These are phyloP conservation scores for Macaca nemestrina DNA, from an alignment of 2,113 vertebrate species.

Conservation along the genomic window DNA sequence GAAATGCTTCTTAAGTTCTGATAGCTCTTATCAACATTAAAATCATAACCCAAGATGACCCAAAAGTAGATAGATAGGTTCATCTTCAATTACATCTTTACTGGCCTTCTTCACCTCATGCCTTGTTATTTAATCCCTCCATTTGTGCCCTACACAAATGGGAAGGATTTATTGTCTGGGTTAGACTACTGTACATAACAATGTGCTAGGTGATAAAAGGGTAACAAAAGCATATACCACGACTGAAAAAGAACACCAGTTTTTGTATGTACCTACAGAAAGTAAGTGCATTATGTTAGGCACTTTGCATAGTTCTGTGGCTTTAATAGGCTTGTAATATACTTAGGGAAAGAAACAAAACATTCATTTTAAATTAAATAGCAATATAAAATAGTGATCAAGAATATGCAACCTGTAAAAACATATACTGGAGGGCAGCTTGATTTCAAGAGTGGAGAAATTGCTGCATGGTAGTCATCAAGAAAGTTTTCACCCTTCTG, in stretches of 20 bases:
- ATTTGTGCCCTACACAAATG: not conserved
- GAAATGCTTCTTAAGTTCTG: not conserved
- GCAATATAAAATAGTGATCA: not conserved
- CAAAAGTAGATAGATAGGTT: not conserved
- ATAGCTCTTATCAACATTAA: not conserved
- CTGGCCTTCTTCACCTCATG: not conserved
- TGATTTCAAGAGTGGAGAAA: not conserved
- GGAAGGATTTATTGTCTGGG: not conserved
- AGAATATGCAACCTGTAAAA: not conserved
- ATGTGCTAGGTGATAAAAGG: not conserved
- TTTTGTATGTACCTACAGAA: not conserved
- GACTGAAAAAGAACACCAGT: not conserved
- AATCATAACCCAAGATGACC: not conserved
- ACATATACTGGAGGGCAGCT: not conserved
- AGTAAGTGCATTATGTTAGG: not conserved
- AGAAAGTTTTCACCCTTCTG: not conserved
- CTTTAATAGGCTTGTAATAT: not conserved
- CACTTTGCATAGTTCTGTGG: not conserved
- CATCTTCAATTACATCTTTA: not conserved
- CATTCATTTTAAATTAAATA: not conserved
- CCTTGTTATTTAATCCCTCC: not conserved
- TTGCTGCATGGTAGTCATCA: accelerated
- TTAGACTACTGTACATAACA: not conserved
- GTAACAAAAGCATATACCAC: not conserved
- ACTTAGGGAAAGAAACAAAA: not conserved